Base-by-base conservation (phyloP, 2,113 vertebrate species). In the Dromiciops gliroides region DNA sequence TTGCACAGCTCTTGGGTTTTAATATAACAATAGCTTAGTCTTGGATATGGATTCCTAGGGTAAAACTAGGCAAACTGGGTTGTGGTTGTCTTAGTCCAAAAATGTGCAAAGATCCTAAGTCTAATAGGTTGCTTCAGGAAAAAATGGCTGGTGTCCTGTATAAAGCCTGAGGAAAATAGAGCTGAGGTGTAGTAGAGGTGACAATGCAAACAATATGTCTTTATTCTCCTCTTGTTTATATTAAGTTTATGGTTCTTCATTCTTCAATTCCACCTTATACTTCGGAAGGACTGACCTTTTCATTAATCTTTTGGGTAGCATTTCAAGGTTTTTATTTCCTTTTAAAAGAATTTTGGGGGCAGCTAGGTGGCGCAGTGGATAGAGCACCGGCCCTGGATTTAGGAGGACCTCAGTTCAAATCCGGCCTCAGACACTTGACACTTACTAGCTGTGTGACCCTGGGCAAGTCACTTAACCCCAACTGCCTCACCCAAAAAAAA, bases 151-250 rank as follows among this genome's bases (percentile, higher is more conserved):
- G 24, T 60, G 67, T 92, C 50, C 31, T 2, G 8, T 11, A 11
- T 7, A 2, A 22, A n/a, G 37, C 0, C 37, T 31, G 10, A 75
- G 48, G 24, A 3, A 31, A 75, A 75, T n/a, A 75, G 31, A 22
- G 37, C 60, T 75, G 51, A 89, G 52, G 26, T 24, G 26, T 24
- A 7, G 14, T 5, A 8, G 47, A 3, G 8, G 26, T 0, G 0
- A 8, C 3, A 0, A 6, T 0, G 2, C 9, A 1, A 19, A 44
- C 48, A 14, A 49, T 6, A 0, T 22, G 1, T 0, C 26, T 90
- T 67, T 26, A 8, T 16, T 67, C 8, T 48, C 26, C 28, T 50
- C 67, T 50, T 90, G 6, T 16, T 92, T 24, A 50, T 37, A 75
- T 91, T 1, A 44, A 89, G 90, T 75, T 75, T 12, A 37, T 67